These are phyloP conservation scores for Sylvia atricapilla DNA, from an alignment of 2,113 vertebrate genomes.

Conservation along the genomic window DNA sequence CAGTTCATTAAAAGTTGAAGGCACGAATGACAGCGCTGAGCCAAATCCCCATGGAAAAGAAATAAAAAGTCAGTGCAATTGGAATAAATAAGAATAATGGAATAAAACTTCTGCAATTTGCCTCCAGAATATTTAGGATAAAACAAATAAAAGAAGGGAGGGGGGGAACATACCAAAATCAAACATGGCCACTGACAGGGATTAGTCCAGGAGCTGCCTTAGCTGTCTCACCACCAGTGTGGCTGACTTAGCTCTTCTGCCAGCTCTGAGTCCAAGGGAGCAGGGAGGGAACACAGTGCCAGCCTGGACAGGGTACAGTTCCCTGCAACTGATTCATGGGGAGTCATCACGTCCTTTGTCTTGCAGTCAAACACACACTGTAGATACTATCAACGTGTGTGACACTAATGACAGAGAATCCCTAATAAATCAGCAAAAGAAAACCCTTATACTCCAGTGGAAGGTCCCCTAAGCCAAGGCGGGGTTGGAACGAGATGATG, in stretches of 20 bases:
- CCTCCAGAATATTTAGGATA: background rate
- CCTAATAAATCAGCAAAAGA: background rate
- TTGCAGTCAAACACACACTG: background rate
- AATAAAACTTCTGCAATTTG: background rate
- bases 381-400: accelerated
- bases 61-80: background rate
- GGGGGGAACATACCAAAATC: background rate
- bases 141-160: background rate
- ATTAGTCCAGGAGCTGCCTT: background rate
- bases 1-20: background rate
- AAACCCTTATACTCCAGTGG: background rate
- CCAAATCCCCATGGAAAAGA: background rate
- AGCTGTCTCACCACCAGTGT: background rate
- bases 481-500: background rate
- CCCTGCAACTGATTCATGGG: background rate
- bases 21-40: background rate
- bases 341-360: background rate
- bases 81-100: background rate
- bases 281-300: background rate
- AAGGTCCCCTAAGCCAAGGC: background rate
- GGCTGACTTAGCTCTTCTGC: background rate
- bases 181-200: background rate
- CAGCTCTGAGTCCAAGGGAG: background rate
- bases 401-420: background rate
- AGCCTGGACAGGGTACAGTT: background rate